phyloP scores from a whole-genome alignment of 1,140 invertebrate genomes.

The Bathynomus jamesi region DNA sequence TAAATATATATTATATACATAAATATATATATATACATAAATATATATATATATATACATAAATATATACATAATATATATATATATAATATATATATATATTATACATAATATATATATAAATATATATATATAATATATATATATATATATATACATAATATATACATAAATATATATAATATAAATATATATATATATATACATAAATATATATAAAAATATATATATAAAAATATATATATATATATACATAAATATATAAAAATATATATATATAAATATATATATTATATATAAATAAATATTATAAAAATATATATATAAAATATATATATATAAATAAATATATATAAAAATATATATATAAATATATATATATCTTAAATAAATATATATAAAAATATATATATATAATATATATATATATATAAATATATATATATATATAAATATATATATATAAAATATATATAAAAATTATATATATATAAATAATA shows the following conservation, averaged over 20 bases:
- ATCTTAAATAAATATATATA: too few relatives aligned
- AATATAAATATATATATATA: neutral
- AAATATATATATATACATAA: neutral
- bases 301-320: neutral
- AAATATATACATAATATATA: neutral
- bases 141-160: neutral
- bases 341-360: too few relatives aligned
- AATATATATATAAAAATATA: neutral
- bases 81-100: neutral
- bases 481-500: neutral
- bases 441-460: neutral
- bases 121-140: neutral
- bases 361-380: too few relatives aligned
- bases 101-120: neutral
- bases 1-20: neutral
- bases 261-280: neutral
- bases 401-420: too few relatives aligned
- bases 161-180: neutral
- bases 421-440: neutral
- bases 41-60: neutral
- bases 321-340: too few relatives aligned
- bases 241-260: neutral
- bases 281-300: neutral
- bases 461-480: neutral
- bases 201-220: neutral